Base-by-base conservation (phyloP, 2,113 vertebrate genomes). In the Bambusicola thoracicus region DNA sequence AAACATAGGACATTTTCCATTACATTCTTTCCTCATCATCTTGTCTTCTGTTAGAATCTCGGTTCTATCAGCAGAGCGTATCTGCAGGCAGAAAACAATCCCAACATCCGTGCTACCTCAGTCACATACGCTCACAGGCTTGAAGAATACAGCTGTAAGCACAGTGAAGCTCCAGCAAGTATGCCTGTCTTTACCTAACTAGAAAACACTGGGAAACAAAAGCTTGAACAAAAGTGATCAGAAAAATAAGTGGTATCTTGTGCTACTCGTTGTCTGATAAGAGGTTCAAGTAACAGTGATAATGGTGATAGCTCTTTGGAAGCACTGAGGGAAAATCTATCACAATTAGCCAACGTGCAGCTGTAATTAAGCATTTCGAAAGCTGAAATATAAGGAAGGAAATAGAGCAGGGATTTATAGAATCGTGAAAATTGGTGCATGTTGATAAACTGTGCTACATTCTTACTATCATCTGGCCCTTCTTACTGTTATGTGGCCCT, bases 271-370 rank as follows among this genome's bases (percentile, higher is more conserved):
- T 56, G 68, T 38, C 30, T 77, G 22, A 1, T 0, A 22, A 14
- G 22, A 49, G 55, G 20, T 77, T 15, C 77, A 66, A 67, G 41
- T 13, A 7, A 16, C 0, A 0, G 4, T 16, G 46, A 74, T 18
- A 7, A 18, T 0, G 0, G 6, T 11, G 46, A 70, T 0, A 67
- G 34, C 21, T 38, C 0, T 4, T 24, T 2, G 40, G 43, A 22
- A 75, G n/a, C 40, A 32, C 29, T 0, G 1, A 48, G 62, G 86
- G 38, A 53, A 91, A 83, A 93, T 53, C 66, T 4, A 3, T 16
- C 70, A 38, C 21, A 10, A 10, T 13, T 3, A 25, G 38, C 24
- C n/a, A 81, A 77, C 6, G 41, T 2, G 27, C 16, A 74, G 46
- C 46, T 67, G 36, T 16, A 21, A 68, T 49, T 21, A 36, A 38